Evolutionary conservation across 2,797 vertebrate genomes (phyloP).

Genomic region (Morelia viridis): DNA sequence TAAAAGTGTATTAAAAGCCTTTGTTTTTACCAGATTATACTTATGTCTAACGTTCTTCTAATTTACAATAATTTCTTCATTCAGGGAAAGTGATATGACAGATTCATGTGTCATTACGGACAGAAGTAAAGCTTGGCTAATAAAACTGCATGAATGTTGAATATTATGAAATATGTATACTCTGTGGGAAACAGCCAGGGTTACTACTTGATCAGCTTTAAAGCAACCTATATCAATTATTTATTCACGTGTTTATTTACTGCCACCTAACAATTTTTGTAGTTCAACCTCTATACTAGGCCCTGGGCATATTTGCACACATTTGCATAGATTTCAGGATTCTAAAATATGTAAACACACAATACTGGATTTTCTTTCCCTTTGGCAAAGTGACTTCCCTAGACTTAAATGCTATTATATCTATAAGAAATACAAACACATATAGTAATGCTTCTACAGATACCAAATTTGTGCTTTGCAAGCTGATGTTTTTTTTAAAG

Average conservation of each 20-base stretch:
- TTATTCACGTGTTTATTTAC: slow-evolving; percentile 33
- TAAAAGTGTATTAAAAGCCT: not conserved
- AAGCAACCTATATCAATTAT: slow-evolving; percentile 33
- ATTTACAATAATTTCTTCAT: not conserved
- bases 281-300: slow-evolving; percentile 11
- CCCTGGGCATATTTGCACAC: slow-evolving; percentile 15
- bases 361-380: slow-evolving; percentile 5
- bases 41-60: not conserved
- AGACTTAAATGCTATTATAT: not conserved
- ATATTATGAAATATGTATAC: not conserved
- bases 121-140: slow-evolving; percentile 18
- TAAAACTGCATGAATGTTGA: not conserved
- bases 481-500: slow-evolving; percentile 11
- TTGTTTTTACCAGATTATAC: not conserved
- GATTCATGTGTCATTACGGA: not conserved
- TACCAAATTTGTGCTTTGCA: slow-evolving; percentile 37
- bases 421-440: not conserved
- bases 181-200: slow-evolving; percentile 12
- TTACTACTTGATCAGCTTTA: slow-evolving; percentile 24
- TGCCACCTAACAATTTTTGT: slow-evolving; percentile 15
- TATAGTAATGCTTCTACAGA: slow-evolving; percentile 58
- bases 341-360: slow-evolving; percentile 28
- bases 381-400: not conserved
- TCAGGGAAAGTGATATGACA: slow-evolving; percentile 4
- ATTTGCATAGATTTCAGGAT: slow-evolving; percentile 31